Base-by-base conservation (phyloP, 2,888 invertebrate genomes). In the Napeogenes sylphis region DNA sequence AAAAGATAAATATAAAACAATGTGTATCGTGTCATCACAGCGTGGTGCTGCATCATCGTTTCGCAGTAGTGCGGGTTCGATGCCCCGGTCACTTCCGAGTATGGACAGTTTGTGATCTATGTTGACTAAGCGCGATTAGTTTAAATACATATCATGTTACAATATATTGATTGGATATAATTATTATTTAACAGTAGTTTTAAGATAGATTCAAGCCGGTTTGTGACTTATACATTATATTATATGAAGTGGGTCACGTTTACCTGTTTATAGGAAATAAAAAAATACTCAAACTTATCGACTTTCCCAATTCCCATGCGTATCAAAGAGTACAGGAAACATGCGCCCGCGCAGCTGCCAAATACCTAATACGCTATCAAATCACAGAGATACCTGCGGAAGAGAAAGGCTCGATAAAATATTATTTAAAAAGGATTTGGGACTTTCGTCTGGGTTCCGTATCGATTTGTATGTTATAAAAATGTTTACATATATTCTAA, bases 341-440 rank as follows among this genome's bases (percentile, higher is more conserved):
- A 76, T 72, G 71, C 65, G 70, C 66, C 66, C 64, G 71, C 70
- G 74, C 83, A 85, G 80, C 83, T 84, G 84, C 76, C 74, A 73
- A 76, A 79, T 75, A 74, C 75, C 75, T 77, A 73, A 61, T 75
- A 71, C 74, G 72, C 72, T 75, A 80, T 79, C 78, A 68, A 61
- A 73, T 69, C 75, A 78, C 74, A 75, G 74, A 72, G 71, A 79
- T 85, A 84, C 84, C 84, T 81, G 80, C 85, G 87, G 87, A 87
- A 85, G 87, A 85, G 87, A 87, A 87, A 87, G 87, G 84, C 56
- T 56, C 33, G 13, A 42, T 61, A 65, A 66, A 53, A 38, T 56
- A 57, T 51, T 58, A 51, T 30, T 10, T 30, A 51, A 51, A 21
- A 47, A 47, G 14, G 21, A 51, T 51, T 12, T 12, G 30, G 30